Base-by-base conservation (phyloP, 2,888 invertebrate species). In the Cenopis cana region DNA sequence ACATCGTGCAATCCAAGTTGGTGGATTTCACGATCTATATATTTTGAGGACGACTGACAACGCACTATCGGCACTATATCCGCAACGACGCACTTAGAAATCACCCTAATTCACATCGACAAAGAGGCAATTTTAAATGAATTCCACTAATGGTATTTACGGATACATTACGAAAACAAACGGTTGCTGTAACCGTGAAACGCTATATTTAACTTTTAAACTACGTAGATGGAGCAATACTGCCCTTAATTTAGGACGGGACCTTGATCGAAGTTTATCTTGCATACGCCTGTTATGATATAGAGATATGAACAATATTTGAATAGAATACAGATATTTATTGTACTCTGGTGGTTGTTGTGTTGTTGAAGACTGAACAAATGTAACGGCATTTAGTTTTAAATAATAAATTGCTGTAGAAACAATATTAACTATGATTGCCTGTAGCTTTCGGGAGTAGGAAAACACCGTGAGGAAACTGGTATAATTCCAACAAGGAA, bases 171-270 rank as follows among this genome's bases (percentile, higher is more conserved):
- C 41, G 14, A 46, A n/a, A 60, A 60, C 46, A 60, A 17, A 33
- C 49, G 33, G 33, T 50, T 3, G 18, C 61, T 61, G 33, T 33
- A 61, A 50, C 61, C 49, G 29, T 61, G 61, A 50, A 33, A 18
- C 61, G 49, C 49, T 61, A 50, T 61, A 61, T 61, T 50, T 61
- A 61, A 61, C 33, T 61, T 61, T 17, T 60, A 60, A 46, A 60
- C 46, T 29, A 46, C 60, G 33, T 61, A 12, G 60, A 49, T 17
- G 60, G 49, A 50, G 61, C 49, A 61, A 50, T 61, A 49, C 33
- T 61, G 61, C 18, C 49, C 61, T 61, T 61, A 61, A 61, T 52
- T 62, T 69, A 64, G 56, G 55, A 46, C 52, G 20, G 18, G 33
- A 20, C 52, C 61, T 55, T 49, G 29, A 65, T 69, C 20, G 49